Conservation (phyloP, 2,797 vertebrate genomes). For the Vespertilio murinus region DNA sequence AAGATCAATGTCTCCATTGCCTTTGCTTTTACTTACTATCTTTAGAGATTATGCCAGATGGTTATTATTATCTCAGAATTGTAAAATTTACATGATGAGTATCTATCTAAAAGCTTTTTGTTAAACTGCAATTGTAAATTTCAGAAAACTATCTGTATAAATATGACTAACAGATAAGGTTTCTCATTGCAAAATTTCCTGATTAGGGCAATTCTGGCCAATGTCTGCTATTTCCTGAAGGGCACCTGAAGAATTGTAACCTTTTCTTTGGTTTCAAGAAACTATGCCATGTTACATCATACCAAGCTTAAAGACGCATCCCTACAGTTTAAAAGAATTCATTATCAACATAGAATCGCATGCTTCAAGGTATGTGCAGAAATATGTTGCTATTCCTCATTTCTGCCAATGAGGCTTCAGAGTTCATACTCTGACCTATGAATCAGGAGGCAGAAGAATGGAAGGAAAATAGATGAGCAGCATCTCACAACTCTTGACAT, state of each 20-base stretch:
- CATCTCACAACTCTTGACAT: neutral
- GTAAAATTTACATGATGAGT: neutral
- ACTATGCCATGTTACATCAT: neutral
- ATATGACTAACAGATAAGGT: constrained; percentile 24
- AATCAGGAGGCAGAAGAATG: neutral
- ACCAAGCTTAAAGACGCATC: constrained; percentile 38
- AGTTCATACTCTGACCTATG: neutral
- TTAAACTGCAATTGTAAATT: neutral
- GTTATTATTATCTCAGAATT: constrained; percentile 11
- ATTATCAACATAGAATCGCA: neutral
- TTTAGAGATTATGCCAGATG: neutral
- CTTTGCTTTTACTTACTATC: neutral
- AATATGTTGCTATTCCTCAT: neutral
- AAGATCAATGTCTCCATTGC: neutral
- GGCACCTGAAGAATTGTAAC: neutral
- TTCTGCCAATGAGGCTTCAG: neutral
- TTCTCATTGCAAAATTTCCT: neutral
- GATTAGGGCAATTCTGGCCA: neutral
- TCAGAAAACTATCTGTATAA: constrained; percentile 18
- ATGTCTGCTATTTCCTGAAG: neutral
- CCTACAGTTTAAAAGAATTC: neutral
- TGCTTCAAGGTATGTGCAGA: neutral
- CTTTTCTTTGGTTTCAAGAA: neutral
- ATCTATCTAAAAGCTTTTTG: neutral
- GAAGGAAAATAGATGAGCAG: neutral